A percentile compares a stretch with the other conserved stretches of the same genome.
phyloP scores from a whole-genome alignment of 2,888 invertebrate species.

The Belgica antarctica region DNA sequence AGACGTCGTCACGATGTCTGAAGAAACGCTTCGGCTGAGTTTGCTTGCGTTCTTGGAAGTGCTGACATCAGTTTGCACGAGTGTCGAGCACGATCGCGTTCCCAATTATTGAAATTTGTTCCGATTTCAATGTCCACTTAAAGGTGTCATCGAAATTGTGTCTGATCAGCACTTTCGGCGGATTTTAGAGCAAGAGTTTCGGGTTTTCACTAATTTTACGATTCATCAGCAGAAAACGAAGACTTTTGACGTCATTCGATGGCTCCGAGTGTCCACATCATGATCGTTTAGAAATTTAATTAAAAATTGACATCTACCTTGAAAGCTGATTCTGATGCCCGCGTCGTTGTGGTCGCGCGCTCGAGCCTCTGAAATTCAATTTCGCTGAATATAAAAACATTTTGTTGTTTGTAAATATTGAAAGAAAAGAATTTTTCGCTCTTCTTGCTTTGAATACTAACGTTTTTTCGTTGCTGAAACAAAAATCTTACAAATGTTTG shows the following conservation, averaged over 20 bases:
- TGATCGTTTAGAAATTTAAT: too few relatives aligned
- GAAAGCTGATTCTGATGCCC: neutral
- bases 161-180: neutral
- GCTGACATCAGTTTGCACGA: conserved; percentile 16
- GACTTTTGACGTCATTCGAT: neutral
- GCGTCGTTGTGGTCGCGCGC: conserved; percentile 10
- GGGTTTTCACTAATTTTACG: neutral
- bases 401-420: conserved; percentile 24
- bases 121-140: neutral
- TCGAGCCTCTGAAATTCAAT: neutral
- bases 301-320: too few relatives aligned
- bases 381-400: neutral
- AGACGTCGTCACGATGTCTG: neutral
- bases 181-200: neutral
- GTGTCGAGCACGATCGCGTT: conserved; percentile 16
- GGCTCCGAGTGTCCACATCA: neutral
- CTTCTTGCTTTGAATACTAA: neutral
- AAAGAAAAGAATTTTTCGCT: neutral
- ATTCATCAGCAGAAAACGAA: conserved; percentile 8
- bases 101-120: conserved; percentile 14
- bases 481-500: conserved; percentile 32
- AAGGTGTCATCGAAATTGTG: neutral
- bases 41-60: neutral
- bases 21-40: neutral
- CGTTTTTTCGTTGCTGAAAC: conserved; percentile 15